phyloP scores from a whole-genome alignment of 2,113 vertebrate genomes.

The Dipodomys merriami region DNA sequence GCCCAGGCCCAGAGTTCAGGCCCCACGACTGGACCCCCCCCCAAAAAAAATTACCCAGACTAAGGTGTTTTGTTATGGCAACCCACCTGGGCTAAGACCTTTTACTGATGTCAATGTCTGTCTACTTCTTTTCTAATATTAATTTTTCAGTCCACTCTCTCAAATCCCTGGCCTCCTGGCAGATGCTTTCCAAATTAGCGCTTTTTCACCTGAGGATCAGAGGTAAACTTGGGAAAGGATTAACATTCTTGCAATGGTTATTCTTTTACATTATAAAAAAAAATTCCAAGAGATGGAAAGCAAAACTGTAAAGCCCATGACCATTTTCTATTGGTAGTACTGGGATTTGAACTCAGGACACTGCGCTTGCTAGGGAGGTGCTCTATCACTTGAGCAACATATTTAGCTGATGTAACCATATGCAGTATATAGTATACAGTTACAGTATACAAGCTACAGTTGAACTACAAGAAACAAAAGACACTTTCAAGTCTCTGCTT shows the following conservation, averaged over 20 bases:
- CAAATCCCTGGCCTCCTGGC: not conserved
- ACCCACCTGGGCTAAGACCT: not conserved
- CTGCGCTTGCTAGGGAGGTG: too few relatives aligned
- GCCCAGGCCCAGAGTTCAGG: too few relatives aligned
- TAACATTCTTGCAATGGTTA: not conserved
- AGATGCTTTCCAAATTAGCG: not conserved
- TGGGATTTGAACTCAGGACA: too few relatives aligned
- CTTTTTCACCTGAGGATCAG: not conserved
- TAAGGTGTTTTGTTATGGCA: not conserved
- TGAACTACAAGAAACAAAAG: not conserved
- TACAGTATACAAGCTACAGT: too few relatives aligned
- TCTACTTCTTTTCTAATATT: not conserved
- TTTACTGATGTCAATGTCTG: not conserved
- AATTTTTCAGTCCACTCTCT: not conserved
- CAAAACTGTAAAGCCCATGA: not conserved
- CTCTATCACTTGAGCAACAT: too few relatives aligned
- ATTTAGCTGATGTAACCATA: too few relatives aligned
- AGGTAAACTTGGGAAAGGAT: not conserved
- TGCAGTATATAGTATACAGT: too few relatives aligned
- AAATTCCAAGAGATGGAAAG: not conserved
- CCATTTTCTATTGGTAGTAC: too few relatives aligned
- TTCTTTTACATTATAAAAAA: slow-evolving; percentile 13
- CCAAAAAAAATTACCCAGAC: not conserved
- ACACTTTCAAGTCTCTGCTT: not conserved
- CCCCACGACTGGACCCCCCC: too few relatives aligned